Percentiles rank a stretch among this genome's conserved stretches.
These are phyloP conservation scores for Mobula hypostoma DNA, from an alignment of 2,113 vertebrate genomes.

Conservation along the genomic window DNA sequence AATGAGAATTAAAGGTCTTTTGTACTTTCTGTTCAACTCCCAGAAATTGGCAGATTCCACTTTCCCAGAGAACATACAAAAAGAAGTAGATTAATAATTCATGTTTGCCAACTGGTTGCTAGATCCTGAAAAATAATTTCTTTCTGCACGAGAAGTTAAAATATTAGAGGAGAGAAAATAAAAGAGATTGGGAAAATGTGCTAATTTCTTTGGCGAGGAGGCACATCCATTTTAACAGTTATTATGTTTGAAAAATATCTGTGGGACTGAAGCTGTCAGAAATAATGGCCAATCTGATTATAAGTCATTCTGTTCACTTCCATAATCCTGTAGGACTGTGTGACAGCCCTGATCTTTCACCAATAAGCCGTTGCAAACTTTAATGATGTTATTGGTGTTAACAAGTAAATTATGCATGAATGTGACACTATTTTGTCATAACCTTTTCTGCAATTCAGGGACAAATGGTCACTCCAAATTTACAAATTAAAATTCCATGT, in stretches of 20 bases:
- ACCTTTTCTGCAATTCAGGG: neutral
- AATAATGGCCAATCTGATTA: neutral
- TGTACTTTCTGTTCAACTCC: neutral
- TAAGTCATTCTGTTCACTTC: neutral
- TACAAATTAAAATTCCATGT: neutral
- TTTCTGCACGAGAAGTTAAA: neutral
- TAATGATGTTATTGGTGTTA: slow-evolving; percentile 19
- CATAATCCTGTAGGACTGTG: neutral
- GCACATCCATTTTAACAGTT: neutral
- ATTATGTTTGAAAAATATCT: neutral
- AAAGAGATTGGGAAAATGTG: slow-evolving; percentile 5
- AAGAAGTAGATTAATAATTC: neutral
- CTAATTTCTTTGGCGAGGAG: neutral
- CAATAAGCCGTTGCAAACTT: neutral
- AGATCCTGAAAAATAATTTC: neutral
- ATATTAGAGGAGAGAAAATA: neutral
- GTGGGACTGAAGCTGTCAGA: neutral
- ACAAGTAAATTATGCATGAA: slow-evolving; percentile 6
- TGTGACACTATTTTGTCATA: neutral
- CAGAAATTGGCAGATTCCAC: neutral
- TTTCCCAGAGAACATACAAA: neutral
- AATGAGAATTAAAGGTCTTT: neutral
- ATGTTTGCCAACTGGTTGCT: neutral
- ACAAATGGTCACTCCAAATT: neutral
- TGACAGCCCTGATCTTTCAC: neutral